Base-by-base conservation (phyloP, 2,888 invertebrate genomes). In the Sphaeridia pumilis region DNA sequence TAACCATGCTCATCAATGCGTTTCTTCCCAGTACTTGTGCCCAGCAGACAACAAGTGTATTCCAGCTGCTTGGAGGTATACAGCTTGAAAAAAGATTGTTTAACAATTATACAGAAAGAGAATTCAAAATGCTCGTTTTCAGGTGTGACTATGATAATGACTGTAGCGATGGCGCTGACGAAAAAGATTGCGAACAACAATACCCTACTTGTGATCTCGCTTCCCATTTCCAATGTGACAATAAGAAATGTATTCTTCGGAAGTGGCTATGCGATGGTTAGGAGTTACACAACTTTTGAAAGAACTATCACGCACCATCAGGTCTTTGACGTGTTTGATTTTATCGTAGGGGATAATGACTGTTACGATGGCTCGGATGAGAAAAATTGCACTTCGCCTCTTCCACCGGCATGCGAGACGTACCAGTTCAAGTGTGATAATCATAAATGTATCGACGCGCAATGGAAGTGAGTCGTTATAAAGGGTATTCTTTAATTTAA, bases 381-480 rank as follows among this genome's bases (percentile, higher is more conserved):
- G 42, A 3, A 2, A 4, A 49, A 52, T 25, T 54, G 54, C 45
- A 54, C 22, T 4, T 26, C 25, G 14, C 12, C 14, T 35, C 26
- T 34, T 12, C 2, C 20, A 10, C 3, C 45, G 4, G 44, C 12
- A 26, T 57, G 49, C 43, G 27, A n/a, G 20, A 20, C 44, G 52
- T 21, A 52, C 12, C 51, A 57, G 35, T 57, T 81, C 59, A 68
- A 73, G 1, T 82, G 82, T 61, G 67, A 66, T 5, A 78, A 76
- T 54, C 73, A 72, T 17, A 17, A 28, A 3, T 53, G 48, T 21
- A 52, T 52, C 3, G 38, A 38, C 4, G 25, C 4, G 4, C 35
- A 52, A 20, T 52, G 43, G 41, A 36, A 36, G 35, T 38, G 5
- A 38, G 38, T 38, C 17, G 5, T 5, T 14, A 38, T 48, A 56